Evolutionary conservation across 1,140 invertebrate species (phyloP), one percentile per base, ranked within the genome.

Genomic region (Gonioctena quinquepunctata): DNA sequence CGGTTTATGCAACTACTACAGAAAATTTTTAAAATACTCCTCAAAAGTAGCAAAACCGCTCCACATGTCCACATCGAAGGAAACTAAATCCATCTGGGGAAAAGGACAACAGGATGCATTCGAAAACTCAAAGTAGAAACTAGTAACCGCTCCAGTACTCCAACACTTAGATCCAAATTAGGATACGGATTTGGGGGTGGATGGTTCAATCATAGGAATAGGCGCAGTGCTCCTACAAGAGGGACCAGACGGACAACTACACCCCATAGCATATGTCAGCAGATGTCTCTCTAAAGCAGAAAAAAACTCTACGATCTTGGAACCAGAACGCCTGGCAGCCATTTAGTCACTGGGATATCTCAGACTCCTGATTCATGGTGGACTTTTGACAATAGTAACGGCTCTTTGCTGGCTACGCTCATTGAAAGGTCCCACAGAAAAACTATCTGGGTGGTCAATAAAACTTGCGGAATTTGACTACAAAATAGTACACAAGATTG

Each of bases 251-350:
- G 77, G 79, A 61, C 71, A 79, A 61, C 80, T 87, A 61, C 88
- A 84, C 83, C 81, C 81, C 48, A 68, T 81, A 75, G 81, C 82
- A 80, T 74, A 72, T 67, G 80, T 75, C 78, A 84, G 87, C 70
- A 67, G 50, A 27, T 75, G 75, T 49, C 73, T 73, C 16, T 68
- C 73, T 13, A 1, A 25, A 11, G 57, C 71, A 7, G 66, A 83
- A 73, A 27, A 70, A 57, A 78, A 77, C 26, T 87, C 85, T 66
- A 75, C 71, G 3, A 83, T 79, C 63, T 85, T 84, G 59, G 5
- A 83, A 80, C 61, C 85, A 84, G 60, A 89, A 78, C 81, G 81
- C 21, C 71, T 89, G 23, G 85, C 86, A n/a, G n/a, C n/a, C n/a
- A n/a, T n/a, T n/a, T n/a, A n/a, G n/a, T n/a, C n/a, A n/a, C n/a